phyloP scores from a whole-genome alignment of 2,113 vertebrate species.

The Asarcornis scutulata region DNA sequence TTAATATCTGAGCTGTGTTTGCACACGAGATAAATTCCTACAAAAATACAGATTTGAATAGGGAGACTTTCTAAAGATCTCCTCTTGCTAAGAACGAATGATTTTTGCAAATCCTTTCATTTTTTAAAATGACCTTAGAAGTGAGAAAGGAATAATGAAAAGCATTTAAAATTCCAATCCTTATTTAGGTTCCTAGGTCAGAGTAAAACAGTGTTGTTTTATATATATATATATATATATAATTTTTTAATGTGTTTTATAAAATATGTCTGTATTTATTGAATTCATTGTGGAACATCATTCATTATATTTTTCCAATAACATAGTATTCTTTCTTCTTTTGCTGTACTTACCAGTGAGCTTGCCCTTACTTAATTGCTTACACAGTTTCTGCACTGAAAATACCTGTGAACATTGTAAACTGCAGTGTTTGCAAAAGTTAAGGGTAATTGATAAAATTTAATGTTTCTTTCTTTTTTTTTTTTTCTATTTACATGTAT shows the following conservation, averaged over 20 bases:
- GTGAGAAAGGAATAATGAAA: background rate
- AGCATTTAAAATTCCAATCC: background rate
- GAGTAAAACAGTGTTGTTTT: background rate
- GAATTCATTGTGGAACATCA: background rate
- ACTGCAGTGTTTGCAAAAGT: background rate
- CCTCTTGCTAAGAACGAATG: background rate
- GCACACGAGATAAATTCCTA: background rate
- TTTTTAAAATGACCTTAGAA: background rate
- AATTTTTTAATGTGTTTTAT: background rate
- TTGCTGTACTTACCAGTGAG: background rate
- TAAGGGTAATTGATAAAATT: background rate
- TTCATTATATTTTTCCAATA: background rate
- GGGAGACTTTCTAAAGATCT: background rate
- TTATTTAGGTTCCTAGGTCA: background rate
- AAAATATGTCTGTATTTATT: background rate
- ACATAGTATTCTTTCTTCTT: background rate
- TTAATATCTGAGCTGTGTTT: background rate
- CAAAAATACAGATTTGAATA: background rate
- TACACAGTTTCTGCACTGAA: background rate
- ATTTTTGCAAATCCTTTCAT: background rate
- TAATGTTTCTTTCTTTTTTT: background rate
- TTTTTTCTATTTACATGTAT: background rate
- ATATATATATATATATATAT: background rate
- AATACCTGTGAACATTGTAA: background rate
- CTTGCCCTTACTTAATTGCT: background rate